Evolutionary conservation across 2,888 invertebrate genomes (phyloP), one percentile per base, ranked within the genome.

Genomic region (Polietes domitor): DNA sequence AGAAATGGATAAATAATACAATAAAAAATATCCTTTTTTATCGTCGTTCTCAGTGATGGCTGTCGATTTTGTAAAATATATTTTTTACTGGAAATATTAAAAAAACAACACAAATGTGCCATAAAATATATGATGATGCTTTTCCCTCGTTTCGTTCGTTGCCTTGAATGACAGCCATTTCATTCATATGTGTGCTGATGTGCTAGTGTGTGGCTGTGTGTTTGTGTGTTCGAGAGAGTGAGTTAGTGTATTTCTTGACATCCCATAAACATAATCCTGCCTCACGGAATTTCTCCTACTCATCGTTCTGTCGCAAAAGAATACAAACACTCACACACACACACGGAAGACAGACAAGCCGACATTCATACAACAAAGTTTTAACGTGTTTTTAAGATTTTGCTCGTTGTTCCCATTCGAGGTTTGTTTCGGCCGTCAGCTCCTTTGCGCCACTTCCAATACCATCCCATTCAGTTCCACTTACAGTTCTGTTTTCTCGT

Each of bases 261-360:
- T 61, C 70, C 53, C 77, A 70, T 83, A 76, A 65, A 82, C 21
- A 50, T 72, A 58, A 78, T 71, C 78, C 82, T 63, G 50, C 47
- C 55, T 70, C 74, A 7, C 32, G 71, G 63, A 72, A 68, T 41
- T 37, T 50, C 19, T 71, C 26, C 58, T 37, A 70, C 72, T 79
- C 61, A 77, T 77, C 63, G 71, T 65, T 55, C 32, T 70, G 53
- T 83, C 24, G 6, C 26, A 43, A 55, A 47, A 12, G 1, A 43
- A 50, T 80, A 32, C 24, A 61, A n/a, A n/a, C n/a, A n/a, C n/a
- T n/a, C 47, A 28, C 19, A 68, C 55, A 68, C 41, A 80, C 87
- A 87, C 82, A 37, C 19, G 12, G 50, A 17, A 55, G 10, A 12
- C 43, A 47, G 19, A 6, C 41, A 50, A 10, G 12, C 41, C 41